A percentile compares a stretch with the other conserved stretches of the same genome.
Conservation (phyloP, 2,113 vertebrate genomes). For the Epinephelus fuscoguttatus region DNA sequence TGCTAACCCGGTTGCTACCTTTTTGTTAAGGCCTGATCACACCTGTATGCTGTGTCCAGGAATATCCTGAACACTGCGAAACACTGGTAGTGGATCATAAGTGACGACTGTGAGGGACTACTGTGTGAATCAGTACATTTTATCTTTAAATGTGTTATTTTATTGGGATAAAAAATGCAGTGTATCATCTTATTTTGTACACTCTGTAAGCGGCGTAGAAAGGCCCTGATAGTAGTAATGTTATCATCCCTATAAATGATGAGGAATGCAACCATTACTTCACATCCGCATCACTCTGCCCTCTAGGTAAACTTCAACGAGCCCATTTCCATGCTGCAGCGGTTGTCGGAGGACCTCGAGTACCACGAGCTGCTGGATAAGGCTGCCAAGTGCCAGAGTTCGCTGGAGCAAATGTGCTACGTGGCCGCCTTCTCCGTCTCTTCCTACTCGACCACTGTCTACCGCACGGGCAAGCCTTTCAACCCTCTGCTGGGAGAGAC, state of each 20-base stretch:
- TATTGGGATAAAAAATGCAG: too few relatives aligned
- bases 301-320: slow-evolving; percentile 96
- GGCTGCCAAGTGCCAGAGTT: slow-evolving; percentile 90
- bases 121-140: too few relatives aligned
- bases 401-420: slow-evolving; percentile 95
- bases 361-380: slow-evolving; percentile 94
- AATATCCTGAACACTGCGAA: too few relatives aligned
- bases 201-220: not conserved
- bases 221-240: not conserved
- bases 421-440: slow-evolving; percentile 96
- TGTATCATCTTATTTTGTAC: too few relatives aligned
- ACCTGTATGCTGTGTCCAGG: too few relatives aligned
- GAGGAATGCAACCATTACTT: not conserved
- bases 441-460: slow-evolving; percentile 96
- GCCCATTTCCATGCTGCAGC: slow-evolving; percentile 97
- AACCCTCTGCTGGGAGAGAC: slow-evolving; percentile 96
- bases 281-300: not conserved
- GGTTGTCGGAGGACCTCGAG: slow-evolving; percentile 94
- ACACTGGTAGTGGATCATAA: too few relatives aligned
- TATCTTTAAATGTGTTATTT: not conserved
- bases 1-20: too few relatives aligned
- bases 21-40: too few relatives aligned
- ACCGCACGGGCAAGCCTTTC: slow-evolving; percentile 98
- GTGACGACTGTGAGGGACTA: too few relatives aligned
- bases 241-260: not conserved